Evolutionary conservation across 2,797 vertebrate genomes (phyloP), one percentile per base, ranked within the genome.

Genomic region (Podarcis siculus): DNA sequence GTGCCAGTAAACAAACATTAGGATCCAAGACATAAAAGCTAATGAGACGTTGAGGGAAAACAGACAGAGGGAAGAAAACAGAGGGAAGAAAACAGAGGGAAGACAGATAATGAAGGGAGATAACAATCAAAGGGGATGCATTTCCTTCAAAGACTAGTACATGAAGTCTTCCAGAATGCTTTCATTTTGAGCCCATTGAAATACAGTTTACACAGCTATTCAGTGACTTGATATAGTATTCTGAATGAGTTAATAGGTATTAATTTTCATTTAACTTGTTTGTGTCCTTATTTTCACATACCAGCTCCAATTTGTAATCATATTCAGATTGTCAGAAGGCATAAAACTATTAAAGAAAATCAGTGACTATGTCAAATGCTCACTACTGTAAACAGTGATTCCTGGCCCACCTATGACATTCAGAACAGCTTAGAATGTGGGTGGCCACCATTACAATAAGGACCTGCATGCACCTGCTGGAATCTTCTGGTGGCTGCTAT

Each of bases 1-100:
- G 9, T 69, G 25, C 12, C 25, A 37, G 73, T 37, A 78, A 86
- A 89, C 21, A 79, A 83, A 79, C 27, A 88, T 69, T 79, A 79
- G 27, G 10, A 27, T 61, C 66, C 55, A 88, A 88, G 21, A 32
- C 75, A 79, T 78, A 61, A 84, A 84, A 84, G 15, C 8, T 83
- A 78, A 83, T 75, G n/a, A 69, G 37, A 55, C 21, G 32, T 55
- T 55, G 49, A 55, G 49, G 49, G 13, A 55, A 55, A 55, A 55
- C 49, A 55, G 49, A 15, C 49, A 55, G 49, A 79, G 32, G 17
- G 25, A 10, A 23, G 25, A 32, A 67, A 82, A 61, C 13, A 55
- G 6, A 69, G 32, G 8, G 12, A 10, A 23, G 25, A 32, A 67
- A 82, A 58, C 10, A 55, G 5, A 67, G 23, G n/a, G 35, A n/a